Conservation (phyloP, 1,140 invertebrate species). For the Oncopodura yosiiana region DNA sequence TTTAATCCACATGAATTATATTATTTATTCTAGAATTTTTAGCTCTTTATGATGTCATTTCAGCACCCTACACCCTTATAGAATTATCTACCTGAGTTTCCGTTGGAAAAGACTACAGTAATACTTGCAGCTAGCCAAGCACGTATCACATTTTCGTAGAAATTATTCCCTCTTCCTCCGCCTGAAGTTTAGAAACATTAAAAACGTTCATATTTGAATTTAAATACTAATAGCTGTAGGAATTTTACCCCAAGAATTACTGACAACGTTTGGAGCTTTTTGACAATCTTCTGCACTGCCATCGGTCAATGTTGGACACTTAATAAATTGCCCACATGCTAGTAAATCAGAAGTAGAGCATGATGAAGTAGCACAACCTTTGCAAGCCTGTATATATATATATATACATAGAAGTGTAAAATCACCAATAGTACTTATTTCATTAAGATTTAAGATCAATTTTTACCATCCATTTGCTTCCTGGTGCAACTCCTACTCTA, state of each 20-base stretch:
- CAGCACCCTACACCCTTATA: too few species aligned
- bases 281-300: slow-evolving; percentile 7
- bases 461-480: slow-evolving; percentile 1
- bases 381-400: too few species aligned
- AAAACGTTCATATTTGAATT: background rate
- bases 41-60: too few species aligned
- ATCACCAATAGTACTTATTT: too few species aligned
- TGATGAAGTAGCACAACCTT: slow-evolving; percentile 1
- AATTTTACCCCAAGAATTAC: slow-evolving; percentile 18
- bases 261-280: slow-evolving; percentile 8
- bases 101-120: slow-evolving; percentile 14
- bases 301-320: slow-evolving; percentile 8
- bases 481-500: slow-evolving; percentile 8
- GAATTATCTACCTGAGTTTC: slow-evolving; percentile 21
- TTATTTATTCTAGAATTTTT: too few species aligned
- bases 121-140: slow-evolving; percentile 14
- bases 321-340: background rate
- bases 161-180: slow-evolving; percentile 1
- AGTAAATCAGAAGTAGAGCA: slow-evolving; percentile 6
- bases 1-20: too few species aligned
- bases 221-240: background rate
- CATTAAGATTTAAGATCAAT: too few species aligned
- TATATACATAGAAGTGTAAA: too few species aligned
- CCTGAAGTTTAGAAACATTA: too few species aligned
- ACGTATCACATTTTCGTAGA: slow-evolving; percentile 6